phyloP scores from a whole-genome alignment of 2,888 invertebrate genomes.

The Thymelicus sylvestris region DNA sequence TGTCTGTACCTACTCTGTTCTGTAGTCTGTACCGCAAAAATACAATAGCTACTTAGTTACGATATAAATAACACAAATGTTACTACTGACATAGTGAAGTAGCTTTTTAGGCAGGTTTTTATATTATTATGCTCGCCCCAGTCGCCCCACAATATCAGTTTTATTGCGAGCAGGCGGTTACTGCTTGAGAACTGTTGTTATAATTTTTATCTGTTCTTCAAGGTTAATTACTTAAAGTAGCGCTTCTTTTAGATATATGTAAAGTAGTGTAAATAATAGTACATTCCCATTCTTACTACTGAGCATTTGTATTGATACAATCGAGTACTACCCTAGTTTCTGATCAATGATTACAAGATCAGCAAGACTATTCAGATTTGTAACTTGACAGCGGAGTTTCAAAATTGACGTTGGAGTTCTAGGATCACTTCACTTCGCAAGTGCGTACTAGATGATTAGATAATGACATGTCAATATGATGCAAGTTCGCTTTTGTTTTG shows the following conservation, averaged over 20 bases:
- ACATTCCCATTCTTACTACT: no score
- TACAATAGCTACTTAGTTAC: slow-evolving; percentile 10
- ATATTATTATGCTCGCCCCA: not conserved
- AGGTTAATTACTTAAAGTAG: not conserved
- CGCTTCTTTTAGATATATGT: not conserved
- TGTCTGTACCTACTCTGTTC: not conserved
- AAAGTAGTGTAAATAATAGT: not conserved
- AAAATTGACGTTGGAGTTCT: no score
- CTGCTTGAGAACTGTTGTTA: not conserved
- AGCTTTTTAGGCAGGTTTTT: slow-evolving; percentile 5
- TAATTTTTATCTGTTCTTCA: not conserved
- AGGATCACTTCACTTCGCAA: no score
- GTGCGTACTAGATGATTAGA: no score
- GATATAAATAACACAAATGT: slow-evolving; percentile 16
- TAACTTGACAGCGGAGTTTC: no score
- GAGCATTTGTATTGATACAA: no score
- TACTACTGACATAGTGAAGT: slow-evolving; percentile 26
- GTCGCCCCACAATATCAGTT: not conserved
- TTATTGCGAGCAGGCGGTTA: not conserved
- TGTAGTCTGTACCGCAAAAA: not conserved
- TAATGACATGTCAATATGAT: no score
- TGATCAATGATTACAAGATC: no score
- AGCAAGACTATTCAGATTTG: no score
- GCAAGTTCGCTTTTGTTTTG: no score
- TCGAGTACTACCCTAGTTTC: no score